phyloP scores from a whole-genome alignment of 1,140 invertebrate species.

The Drosophila lacteicornis region DNA sequence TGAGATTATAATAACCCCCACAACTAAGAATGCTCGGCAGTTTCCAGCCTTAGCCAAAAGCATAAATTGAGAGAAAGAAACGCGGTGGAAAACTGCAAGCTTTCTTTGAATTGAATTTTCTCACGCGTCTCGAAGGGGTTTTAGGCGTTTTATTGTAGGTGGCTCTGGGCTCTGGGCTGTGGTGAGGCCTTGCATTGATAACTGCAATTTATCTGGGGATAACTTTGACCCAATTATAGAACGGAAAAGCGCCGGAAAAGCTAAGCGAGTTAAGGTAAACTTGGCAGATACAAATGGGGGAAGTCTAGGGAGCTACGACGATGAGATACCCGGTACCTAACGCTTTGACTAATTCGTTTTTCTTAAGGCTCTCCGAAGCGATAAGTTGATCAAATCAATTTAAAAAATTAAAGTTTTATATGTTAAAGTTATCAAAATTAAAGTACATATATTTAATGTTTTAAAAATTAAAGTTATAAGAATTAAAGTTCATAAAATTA shows the following conservation, averaged over 20 bases:
- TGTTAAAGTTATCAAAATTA: too few relatives aligned
- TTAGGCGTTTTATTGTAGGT: neutral
- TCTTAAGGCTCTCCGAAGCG: too few relatives aligned
- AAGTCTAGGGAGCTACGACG: too few relatives aligned
- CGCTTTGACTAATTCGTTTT: too few relatives aligned
- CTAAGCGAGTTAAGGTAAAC: neutral
- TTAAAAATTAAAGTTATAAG: too few relatives aligned
- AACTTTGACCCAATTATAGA: constrained; percentile 41
- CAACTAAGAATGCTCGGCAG: neutral
- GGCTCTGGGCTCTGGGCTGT: neutral
- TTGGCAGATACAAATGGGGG: neutral
- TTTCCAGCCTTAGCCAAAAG: constrained; percentile 1
- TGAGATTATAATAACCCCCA: neutral
- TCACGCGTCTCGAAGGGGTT: constrained; percentile 17
- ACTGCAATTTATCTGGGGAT: constrained; percentile 29
- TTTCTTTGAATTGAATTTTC: constrained; percentile 36
- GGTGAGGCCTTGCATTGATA: constrained; percentile 22
- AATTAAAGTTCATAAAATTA: too few relatives aligned
- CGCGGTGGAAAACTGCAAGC: neutral
- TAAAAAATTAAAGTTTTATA: too few relatives aligned
- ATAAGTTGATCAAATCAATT: too few relatives aligned
- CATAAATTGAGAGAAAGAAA: neutral
- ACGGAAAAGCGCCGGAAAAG: neutral
- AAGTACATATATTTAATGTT: too few relatives aligned
- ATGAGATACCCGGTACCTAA: too few relatives aligned